These are phyloP conservation scores for Dynastes hyllus DNA, from an alignment of 2,888 invertebrate genomes.

Conservation along the genomic window DNA sequence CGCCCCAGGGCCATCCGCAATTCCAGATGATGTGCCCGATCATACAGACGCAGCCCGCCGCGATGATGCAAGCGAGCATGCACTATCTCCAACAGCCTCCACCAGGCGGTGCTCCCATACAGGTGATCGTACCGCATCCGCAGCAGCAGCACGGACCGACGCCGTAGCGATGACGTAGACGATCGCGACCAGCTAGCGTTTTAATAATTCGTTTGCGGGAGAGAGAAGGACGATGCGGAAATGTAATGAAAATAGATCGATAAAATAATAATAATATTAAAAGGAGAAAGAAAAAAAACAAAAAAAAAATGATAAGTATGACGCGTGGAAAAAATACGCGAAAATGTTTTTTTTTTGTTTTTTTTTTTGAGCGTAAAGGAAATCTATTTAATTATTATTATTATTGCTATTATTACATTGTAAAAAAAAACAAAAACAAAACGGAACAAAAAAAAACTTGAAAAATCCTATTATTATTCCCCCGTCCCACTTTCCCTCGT, in stretches of 20 bases:
- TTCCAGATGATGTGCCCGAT: constrained; percentile 77
- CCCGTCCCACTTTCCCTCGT: too few species aligned
- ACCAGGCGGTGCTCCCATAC: constrained; percentile 71
- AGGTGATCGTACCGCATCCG: constrained; percentile 70
- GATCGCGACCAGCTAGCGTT: too few species aligned
- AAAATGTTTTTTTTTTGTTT: too few species aligned
- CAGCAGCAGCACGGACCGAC: constrained; percentile 69
- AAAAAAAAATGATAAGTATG: too few species aligned
- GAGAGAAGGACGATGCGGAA: too few species aligned
- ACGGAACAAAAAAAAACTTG: too few species aligned
- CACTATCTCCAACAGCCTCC: constrained; percentile 73
- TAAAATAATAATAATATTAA: not conserved
- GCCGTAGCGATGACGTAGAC: constrained; percentile 62
- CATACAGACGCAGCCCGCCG: constrained; percentile 73
- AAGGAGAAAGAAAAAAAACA: not conserved
- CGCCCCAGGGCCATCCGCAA: constrained; percentile 73
- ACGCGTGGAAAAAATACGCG: too few species aligned
- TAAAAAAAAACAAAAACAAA: too few species aligned
- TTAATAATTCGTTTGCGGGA: too few species aligned
- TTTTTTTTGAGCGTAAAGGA: too few species aligned
- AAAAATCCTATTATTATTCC: too few species aligned
- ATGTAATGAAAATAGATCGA: too few species aligned
- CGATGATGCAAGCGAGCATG: constrained; percentile 67
- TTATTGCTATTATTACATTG: not conserved
- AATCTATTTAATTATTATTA: constrained; percentile 3